Base-by-base conservation (phyloP, 2,113 vertebrate genomes). In the Copsychus sechellarum region DNA sequence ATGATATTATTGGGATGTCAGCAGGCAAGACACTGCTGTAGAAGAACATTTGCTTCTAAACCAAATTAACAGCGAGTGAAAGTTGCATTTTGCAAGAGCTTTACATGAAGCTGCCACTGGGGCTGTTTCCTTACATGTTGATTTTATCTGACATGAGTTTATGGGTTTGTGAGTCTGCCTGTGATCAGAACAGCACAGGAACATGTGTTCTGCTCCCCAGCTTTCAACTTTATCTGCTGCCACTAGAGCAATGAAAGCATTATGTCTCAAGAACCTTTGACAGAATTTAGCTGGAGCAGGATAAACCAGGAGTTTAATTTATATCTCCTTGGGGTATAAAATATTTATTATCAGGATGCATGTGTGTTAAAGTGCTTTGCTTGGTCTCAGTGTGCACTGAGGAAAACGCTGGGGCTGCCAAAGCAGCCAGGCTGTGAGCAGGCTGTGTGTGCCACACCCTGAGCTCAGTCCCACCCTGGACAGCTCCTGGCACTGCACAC, bases 41-140 rank as follows among this genome's bases (percentile, higher is more conserved):
- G 86, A 45, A 72, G 29, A 20, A 6, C 45, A 84, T 84, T 92
- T 73, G 34, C 36, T 95, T 87, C 93, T 84, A 65, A 85, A 70
- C 60, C 62, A 95, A 92, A 95, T 84, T 79, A 90, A 62, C 56
- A 83, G 61, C 24, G 40, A 96, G 61, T 57, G 48, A 72, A 95
- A 86, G 76, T 33, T 88, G 65, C 40, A 64, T 94, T 97, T 93
- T 81, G 57, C 72, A 54, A 82, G 82, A 86, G 61, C 50, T 81
- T 90, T 73, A 19, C 56, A 12, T 48, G 62, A 79, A 92, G 51
- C 88, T 93, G 93, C 66, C 86, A 53, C 74, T 78, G 77, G 26
- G 33, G 34, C 61, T 92, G 43, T 64, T 88, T 79, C 48, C 36
- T 95, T 42, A 60, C 71, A 22, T 4, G 42, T 36, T 82, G 92